phyloP scores from a whole-genome alignment of 2,113 vertebrate species.

The Aphyosemion australe region DNA sequence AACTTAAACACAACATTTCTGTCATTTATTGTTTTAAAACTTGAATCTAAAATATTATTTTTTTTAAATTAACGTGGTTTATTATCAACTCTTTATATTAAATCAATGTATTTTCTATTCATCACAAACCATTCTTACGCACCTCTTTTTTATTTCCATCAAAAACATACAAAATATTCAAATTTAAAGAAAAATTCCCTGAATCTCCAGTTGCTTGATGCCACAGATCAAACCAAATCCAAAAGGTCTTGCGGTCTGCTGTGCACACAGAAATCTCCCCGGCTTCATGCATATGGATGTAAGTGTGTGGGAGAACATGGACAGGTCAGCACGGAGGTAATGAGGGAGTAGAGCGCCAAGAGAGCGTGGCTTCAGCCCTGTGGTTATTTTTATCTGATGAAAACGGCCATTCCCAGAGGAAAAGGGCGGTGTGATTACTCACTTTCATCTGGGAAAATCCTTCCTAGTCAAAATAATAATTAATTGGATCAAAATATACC shows the following conservation, averaged over 20 bases:
- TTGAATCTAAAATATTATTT: no score
- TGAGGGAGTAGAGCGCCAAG: slow-evolving; percentile 78
- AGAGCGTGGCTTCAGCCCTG: slow-evolving; percentile 64
- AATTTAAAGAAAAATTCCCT: no score
- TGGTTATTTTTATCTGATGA: slow-evolving; percentile 83
- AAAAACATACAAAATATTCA: no score
- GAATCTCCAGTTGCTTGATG: no score
- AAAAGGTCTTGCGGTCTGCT: slow-evolving; percentile 14
- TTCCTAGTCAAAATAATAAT: slow-evolving; percentile 86
- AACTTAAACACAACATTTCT: no score
- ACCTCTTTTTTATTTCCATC: no score
- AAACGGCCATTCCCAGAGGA: slow-evolving; percentile 84
- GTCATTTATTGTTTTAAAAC: no score
- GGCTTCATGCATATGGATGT: slow-evolving; percentile 67
- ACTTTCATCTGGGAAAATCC: slow-evolving; percentile 83
- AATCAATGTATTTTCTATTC: no score
- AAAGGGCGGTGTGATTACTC: slow-evolving; percentile 81
- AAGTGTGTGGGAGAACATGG: slow-evolving; percentile 65
- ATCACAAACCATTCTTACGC: no score
- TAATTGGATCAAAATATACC: slow-evolving; percentile 83
- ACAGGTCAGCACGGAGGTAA: slow-evolving; percentile 79
- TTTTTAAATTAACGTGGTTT: no score
- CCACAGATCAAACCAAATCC: no score
- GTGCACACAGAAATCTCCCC: slow-evolving; percentile 29
- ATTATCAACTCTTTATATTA: no score